These are phyloP conservation scores for Gonioctena quinquepunctata DNA, from an alignment of 1,140 invertebrate species.

Conservation along the genomic window DNA sequence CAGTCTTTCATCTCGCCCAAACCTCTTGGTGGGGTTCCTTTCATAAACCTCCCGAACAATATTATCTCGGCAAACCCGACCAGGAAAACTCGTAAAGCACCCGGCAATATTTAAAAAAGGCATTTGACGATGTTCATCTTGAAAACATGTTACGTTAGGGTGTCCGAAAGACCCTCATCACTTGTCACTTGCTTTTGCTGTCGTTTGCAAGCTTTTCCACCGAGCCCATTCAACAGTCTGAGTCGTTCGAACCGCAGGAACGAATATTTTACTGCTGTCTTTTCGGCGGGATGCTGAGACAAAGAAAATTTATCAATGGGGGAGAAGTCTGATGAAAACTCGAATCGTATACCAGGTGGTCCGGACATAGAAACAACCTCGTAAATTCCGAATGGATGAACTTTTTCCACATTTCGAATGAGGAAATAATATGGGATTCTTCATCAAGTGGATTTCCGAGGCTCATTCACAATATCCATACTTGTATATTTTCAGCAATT, in stretches of 20 bases:
- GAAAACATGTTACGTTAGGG: background rate
- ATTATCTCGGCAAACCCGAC: background rate
- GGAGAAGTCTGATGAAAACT: background rate
- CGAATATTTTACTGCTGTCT: constrained; percentile 15
- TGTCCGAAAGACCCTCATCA: constrained; percentile 18
- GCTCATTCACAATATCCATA: too few species aligned
- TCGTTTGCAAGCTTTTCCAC: constrained; percentile 20
- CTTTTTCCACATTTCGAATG: too few species aligned
- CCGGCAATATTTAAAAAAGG: background rate
- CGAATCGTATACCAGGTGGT: too few species aligned
- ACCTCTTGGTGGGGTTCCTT: background rate
- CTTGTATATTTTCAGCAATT: too few species aligned
- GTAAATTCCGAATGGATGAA: too few species aligned
- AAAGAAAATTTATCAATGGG: background rate
- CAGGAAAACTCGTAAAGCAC: background rate
- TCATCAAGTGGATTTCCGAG: too few species aligned
- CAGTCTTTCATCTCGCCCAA: background rate
- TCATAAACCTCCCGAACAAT: background rate
- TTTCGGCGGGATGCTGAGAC: background rate
- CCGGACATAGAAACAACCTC: too few species aligned
- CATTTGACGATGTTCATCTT: background rate
- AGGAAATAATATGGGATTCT: too few species aligned
- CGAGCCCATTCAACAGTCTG: constrained; percentile 14
- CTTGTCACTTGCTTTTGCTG: constrained; percentile 14
- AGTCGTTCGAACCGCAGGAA: constrained; percentile 2